phyloP scores from a whole-genome alignment of 2,797 vertebrate species.

The Rousettus madagascariensis region DNA sequence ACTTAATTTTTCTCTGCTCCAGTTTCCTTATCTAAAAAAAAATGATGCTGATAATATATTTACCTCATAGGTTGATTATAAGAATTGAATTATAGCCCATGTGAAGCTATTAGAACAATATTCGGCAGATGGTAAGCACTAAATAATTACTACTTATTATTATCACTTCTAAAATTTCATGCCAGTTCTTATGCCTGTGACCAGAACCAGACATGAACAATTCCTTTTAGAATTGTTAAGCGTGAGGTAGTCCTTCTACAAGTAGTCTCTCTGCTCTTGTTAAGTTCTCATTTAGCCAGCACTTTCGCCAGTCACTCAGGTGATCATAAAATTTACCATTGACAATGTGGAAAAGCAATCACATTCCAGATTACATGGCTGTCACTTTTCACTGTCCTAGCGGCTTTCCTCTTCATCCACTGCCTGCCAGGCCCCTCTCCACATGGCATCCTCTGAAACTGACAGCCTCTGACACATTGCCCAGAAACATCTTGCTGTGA shows the following conservation, averaged over 20 bases:
- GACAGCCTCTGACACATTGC: constrained; percentile 30
- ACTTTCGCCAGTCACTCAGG: background rate
- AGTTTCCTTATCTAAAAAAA: background rate
- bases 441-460: background rate
- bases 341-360: constrained; percentile 18
- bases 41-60: background rate
- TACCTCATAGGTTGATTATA: background rate
- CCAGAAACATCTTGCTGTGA: constrained; percentile 37
- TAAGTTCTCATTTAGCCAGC: background rate
- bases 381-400: background rate
- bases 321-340: constrained; percentile 42
- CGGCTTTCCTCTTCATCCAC: background rate
- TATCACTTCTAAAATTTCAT: background rate
- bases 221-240: background rate
- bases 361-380: background rate
- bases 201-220: background rate
- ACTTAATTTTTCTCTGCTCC: background rate
- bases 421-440: background rate
- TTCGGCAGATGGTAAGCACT: background rate
- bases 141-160: background rate
- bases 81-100: background rate
- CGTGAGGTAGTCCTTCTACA: background rate
- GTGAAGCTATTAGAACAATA: background rate
- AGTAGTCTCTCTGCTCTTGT: background rate
- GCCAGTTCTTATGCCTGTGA: background rate